Evolutionary conservation across 2,888 invertebrate genomes (phyloP).

Genomic region (Drosophila sordidula): DNA sequence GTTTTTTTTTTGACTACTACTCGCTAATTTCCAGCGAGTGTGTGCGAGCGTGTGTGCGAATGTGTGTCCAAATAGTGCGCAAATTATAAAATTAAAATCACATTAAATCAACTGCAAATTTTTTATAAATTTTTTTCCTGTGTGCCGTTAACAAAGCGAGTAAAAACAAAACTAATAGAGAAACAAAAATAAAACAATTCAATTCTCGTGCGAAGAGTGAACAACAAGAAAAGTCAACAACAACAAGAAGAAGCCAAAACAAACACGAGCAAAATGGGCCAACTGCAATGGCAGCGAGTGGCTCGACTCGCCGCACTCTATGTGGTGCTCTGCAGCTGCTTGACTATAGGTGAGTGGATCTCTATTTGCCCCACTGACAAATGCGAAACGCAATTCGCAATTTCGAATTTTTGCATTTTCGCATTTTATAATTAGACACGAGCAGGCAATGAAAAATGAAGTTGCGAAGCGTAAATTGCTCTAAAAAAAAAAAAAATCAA

Average conservation of each 20-base stretch:
- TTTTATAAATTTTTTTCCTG: constrained; percentile 56
- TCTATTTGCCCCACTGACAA: constrained; percentile 9
- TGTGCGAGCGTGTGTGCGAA: constrained; percentile 2
- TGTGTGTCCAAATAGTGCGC: constrained; percentile 39
- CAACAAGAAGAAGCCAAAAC: constrained; percentile 8
- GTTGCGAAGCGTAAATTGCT: constrained; percentile 41
- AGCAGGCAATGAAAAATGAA: constrained; percentile 33
- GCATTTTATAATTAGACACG: constrained; percentile 57
- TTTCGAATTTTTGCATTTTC: constrained; percentile 14
- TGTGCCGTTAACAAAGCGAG: constrained; percentile 30
- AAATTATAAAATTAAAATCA: constrained; percentile 46
- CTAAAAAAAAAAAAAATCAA: constrained; percentile 11
- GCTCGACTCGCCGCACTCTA: constrained; percentile 57
- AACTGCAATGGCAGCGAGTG: constrained; percentile 63
- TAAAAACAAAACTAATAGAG: constrained; percentile 15
- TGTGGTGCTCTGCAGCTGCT: constrained; percentile 65
- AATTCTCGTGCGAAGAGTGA: constrained; percentile 43
- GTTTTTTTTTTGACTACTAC: background rate
- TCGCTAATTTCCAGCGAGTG: constrained; percentile 24
- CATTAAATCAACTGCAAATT: constrained; percentile 41
- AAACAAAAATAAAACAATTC: constrained; percentile 35
- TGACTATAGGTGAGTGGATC: constrained; percentile 65
- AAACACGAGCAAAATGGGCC: constrained; percentile 60
- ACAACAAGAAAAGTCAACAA: constrained; percentile 34
- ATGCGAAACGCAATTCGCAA: constrained; percentile 11